These are phyloP conservation scores for Stichopus horrens DNA, from an alignment of 53 echinoderm and acorn worm genomes.

Conservation along the genomic window DNA sequence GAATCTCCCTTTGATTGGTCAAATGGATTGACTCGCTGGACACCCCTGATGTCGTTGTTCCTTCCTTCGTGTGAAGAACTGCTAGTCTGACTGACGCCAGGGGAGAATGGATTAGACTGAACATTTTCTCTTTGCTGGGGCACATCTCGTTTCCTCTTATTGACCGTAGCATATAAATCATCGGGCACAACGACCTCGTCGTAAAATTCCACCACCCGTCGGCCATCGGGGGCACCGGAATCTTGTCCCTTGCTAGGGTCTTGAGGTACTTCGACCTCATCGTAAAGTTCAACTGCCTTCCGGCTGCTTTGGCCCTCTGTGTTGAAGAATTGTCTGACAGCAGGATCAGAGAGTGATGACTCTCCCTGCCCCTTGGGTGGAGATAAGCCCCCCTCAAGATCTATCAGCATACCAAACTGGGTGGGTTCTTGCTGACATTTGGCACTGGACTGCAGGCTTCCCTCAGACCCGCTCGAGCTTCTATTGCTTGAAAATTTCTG, in stretches of 20 bases:
- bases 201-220: constrained; percentile 14
- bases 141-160: background rate
- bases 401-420: constrained; percentile 34
- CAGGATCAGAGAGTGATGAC: background rate
- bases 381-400: background rate
- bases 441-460: constrained; percentile 45
- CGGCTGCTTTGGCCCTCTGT: background rate
- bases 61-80: background rate
- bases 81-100: background rate
- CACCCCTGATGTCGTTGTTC: background rate
- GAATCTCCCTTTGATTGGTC: background rate
- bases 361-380: constrained; percentile 23
- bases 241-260: background rate
- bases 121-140: no score
- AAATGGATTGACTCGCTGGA: constrained; percentile 34
- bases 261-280: background rate
- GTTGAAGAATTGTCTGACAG: background rate
- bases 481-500: background rate
- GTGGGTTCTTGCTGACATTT: constrained; percentile 25
- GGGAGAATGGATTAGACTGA: constrained; percentile 33
- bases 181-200: constrained; percentile 40
- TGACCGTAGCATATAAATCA: constrained; percentile 14
- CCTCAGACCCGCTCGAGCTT: constrained; percentile 17
- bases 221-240: background rate
- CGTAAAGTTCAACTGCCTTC: background rate